Evolutionary conservation across 2,888 invertebrate species (phyloP).

Genomic region (Seira musarum): DNA sequence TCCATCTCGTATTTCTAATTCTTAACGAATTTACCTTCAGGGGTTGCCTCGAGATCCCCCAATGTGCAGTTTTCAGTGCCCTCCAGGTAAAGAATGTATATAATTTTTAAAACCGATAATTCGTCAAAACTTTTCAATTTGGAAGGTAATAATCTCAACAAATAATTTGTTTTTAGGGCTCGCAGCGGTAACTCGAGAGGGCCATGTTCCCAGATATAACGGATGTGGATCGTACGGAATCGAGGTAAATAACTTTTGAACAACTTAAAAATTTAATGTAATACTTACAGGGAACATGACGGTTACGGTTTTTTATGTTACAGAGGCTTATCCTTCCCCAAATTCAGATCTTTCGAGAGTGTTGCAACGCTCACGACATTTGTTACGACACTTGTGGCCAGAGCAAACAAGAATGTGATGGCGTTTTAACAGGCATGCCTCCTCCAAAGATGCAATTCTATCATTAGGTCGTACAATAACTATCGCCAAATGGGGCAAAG

Average conservation of each 20-base stretch:
- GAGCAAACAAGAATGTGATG: slow-evolving; percentile 88
- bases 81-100: slow-evolving; percentile 28
- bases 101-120: background rate
- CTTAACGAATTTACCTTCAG: slow-evolving; percentile 2
- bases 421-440: slow-evolving; percentile 90
- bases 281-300: too few relatives aligned
- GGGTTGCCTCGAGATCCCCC: slow-evolving; percentile 34
- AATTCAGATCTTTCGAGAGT: slow-evolving; percentile 89
- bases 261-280: too few relatives aligned
- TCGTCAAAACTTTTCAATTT: too few relatives aligned
- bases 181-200: slow-evolving; percentile 76
- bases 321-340: slow-evolving; percentile 83
- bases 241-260: slow-evolving; percentile 73
- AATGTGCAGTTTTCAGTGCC: slow-evolving; percentile 23
- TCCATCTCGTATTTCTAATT: too few relatives aligned
- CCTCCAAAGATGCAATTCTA: slow-evolving; percentile 21
- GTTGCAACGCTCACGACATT: slow-evolving; percentile 89
- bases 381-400: slow-evolving; percentile 92
- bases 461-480: background rate
- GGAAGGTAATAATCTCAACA: background rate
- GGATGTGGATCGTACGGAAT: slow-evolving; percentile 90
- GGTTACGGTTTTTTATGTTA: too few relatives aligned
- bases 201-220: slow-evolving; percentile 83
- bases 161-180: slow-evolving; percentile 21
- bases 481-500: slow-evolving; percentile 17